These are phyloP conservation scores for Panthera tigris DNA, from an alignment of 2,113 vertebrate species.

Conservation along the genomic window DNA sequence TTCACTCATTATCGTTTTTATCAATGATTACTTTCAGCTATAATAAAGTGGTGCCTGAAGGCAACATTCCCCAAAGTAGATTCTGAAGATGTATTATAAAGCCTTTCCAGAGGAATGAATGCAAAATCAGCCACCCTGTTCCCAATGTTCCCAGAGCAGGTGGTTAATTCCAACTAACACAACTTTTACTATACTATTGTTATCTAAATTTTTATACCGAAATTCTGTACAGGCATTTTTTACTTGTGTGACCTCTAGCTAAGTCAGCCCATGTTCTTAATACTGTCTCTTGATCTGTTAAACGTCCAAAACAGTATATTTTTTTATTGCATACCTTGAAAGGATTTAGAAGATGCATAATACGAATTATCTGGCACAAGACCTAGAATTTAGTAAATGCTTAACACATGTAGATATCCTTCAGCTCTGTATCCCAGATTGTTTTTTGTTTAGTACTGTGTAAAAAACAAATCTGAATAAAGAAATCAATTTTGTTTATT, in stretches of 20 bases:
- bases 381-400: not conserved
- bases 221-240: not conserved
- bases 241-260: not conserved
- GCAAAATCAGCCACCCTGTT: not conserved
- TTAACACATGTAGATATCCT: not conserved
- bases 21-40: not conserved
- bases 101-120: not conserved
- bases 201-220: not conserved
- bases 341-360: not conserved
- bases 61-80: not conserved
- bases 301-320: not conserved
- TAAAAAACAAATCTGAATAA: not conserved
- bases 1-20: constrained; percentile 11
- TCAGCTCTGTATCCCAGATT: not conserved
- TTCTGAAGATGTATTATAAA: not conserved
- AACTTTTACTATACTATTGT: not conserved
- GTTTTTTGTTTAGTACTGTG: not conserved
- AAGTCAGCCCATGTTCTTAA: not conserved
- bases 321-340: not conserved
- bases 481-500: not conserved
- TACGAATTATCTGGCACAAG: not conserved
- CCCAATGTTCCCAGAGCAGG: not conserved
- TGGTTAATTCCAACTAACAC: not conserved
- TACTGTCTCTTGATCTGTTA: not conserved
- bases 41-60: not conserved